Percentiles rank a stretch among this genome's conserved stretches.
phyloP scores from a whole-genome alignment of 1,140 invertebrate genomes.

The Drosophila pseudoananassae region DNA sequence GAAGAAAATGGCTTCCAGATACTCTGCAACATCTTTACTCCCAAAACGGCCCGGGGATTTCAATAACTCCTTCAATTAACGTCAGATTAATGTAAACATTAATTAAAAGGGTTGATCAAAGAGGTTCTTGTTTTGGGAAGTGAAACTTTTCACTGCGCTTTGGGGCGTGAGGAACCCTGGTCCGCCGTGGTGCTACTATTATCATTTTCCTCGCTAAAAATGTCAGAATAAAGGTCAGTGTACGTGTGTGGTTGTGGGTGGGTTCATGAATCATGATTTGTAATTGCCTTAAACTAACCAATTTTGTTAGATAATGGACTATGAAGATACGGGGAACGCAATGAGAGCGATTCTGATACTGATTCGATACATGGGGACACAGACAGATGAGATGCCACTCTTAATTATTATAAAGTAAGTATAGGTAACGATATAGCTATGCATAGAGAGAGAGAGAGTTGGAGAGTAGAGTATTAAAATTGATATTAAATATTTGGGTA shows the following conservation, averaged over 20 bases:
- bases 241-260: slow-evolving; percentile 18
- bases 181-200: slow-evolving; percentile 57
- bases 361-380: slow-evolving; percentile 23
- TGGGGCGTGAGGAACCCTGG: slow-evolving; percentile 32
- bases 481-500: slow-evolving; percentile 49
- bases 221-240: slow-evolving; percentile 47
- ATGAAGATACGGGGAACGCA: slow-evolving; percentile 36
- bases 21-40: slow-evolving; percentile 1
- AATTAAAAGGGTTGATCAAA: slow-evolving; percentile 1
- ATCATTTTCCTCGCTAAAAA: slow-evolving; percentile 65
- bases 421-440: slow-evolving; percentile 36
- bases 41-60: slow-evolving; percentile 11
- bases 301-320: slow-evolving; percentile 60
- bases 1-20: slow-evolving; percentile 22
- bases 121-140: slow-evolving; percentile 7
- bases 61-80: no score
- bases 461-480: slow-evolving; percentile 48
- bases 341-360: slow-evolving; percentile 30
- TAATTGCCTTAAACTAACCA: slow-evolving; percentile 58
- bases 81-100: neutral
- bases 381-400: slow-evolving; percentile 34
- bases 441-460: slow-evolving; percentile 41
- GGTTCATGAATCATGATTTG: slow-evolving; percentile 10
- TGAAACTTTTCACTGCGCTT: slow-evolving; percentile 52
- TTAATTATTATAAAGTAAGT: slow-evolving; percentile 41